Base-by-base conservation (phyloP, 2,888 invertebrate species). In the Cheiracanthium punctorium region DNA sequence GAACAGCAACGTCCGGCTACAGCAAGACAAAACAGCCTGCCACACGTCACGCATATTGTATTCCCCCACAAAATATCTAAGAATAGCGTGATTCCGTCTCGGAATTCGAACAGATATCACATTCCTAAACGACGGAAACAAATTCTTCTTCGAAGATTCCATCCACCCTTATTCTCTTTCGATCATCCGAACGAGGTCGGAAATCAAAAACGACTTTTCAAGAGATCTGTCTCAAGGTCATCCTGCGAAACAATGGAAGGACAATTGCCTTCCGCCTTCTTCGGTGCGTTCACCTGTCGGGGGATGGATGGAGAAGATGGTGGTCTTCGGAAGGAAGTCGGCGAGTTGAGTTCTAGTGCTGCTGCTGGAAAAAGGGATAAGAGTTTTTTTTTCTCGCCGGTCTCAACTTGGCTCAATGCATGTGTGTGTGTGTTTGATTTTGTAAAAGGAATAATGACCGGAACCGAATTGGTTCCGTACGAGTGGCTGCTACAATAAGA, bases 191-290 rank as follows among this genome's bases (percentile, higher is more conserved):
- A 69, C 43, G 32, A 69, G 67, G 65, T 79, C 80, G 80, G 80
- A 80, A 80, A 80, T 73, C 58, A 81, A 69, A 74, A 52, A 33
- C 41, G 72, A 30, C 41, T 64, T 72, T 43, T 32, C 14, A 14
- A 67, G 48, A 33, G 75, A 82, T 84, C 24, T 77, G 82, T 84
- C 79, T 84, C 84, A 84, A 84, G 84, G 84, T 84, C 84, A 76
- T 69, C 74, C 17, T 7, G 2, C n/a, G 69, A 82, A 79, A 84
- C 84, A 84, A 84, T 84, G 84, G 84, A 84, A 84, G 84, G 84
- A 84, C 84, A 84, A 84, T 84, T 30, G 84, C 84, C 77, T 24
- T 52, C 48, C 69, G 69, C 69, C 48, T 72, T 69, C 65, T 32
- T 10, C 28, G 32, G 82, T 79, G 73, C 84, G 79, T 84, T 84